Percentiles rank a stretch among this genome's conserved stretches.
phyloP scores from a whole-genome alignment of 2,113 vertebrate genomes.

The Mesembrinibis cayennensis region DNA sequence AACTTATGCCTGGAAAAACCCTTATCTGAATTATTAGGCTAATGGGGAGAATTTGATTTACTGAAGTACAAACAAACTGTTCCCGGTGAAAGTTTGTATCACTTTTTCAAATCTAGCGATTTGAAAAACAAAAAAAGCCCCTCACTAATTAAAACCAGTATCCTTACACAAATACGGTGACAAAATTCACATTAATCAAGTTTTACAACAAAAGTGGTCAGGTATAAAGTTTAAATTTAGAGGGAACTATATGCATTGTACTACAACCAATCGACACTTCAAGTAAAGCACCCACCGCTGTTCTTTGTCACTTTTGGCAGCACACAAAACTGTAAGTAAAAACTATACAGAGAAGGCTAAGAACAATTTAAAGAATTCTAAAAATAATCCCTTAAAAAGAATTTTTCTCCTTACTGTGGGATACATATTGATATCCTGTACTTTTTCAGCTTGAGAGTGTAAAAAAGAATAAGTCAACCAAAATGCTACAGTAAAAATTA shows the following conservation, averaged over 20 bases:
- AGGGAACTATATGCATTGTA: neutral
- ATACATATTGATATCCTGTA: neutral
- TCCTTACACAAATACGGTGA: neutral
- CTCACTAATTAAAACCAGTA: no score
- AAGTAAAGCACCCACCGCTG: neutral
- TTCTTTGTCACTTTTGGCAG: neutral
- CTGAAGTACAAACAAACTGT: neutral
- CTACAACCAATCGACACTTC: neutral
- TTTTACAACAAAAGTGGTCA: neutral
- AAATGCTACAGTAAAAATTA: neutral
- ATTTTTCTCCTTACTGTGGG: neutral
- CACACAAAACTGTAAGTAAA: neutral
- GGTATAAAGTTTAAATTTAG: neutral
- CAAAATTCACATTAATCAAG: neutral
- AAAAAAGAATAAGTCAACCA: neutral
- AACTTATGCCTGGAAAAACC: neutral
- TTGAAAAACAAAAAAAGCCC: neutral
- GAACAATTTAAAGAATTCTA: neutral
- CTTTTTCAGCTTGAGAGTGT: neutral
- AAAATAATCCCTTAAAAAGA: neutral
- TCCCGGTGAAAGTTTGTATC: neutral
- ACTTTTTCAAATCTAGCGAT: neutral
- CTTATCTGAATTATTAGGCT: neutral
- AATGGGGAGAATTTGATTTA: neutral
- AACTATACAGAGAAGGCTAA: neutral